Base-by-base conservation (phyloP, 2,888 invertebrate species). In the Dryadula phaetusa region DNA sequence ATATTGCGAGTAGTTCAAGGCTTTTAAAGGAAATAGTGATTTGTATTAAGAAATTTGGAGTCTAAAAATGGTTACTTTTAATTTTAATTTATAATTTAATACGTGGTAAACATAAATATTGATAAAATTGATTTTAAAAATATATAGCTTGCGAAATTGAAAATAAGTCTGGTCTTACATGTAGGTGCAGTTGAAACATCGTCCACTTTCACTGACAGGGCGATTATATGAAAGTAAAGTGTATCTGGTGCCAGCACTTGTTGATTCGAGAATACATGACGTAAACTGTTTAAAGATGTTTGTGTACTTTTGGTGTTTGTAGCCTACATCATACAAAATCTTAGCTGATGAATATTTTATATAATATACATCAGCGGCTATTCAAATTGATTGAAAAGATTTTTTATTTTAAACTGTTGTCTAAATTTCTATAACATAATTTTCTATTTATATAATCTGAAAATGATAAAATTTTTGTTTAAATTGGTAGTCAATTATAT, bases 131-230 rank as follows among this genome's bases (percentile, higher is more conserved):
- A 28, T 44, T 60, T 49, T 44, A 64, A 46, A 58, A 60, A 74
- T 66, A 70, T 72, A 69, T 74, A 52, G 65, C 5, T 74, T 72
- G 54, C 61, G 68, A 69, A 70, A 72, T 74, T 71, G 68, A 70
- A 67, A 70, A 68, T 66, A 67, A 65, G 54, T 65, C 70, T 66
- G 70, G 70, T 73, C 62, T 69, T 70, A 66, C 70, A 73, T 70
- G 71, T 72, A 69, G 71, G 74, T 69, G 71, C 67, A 78, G 78
- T 65, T 77, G 78, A 76, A 79, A 77, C 76, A 74, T 77, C 74
- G 75, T 74, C 75, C 75, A 86, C 86, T 87, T 87, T 87, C 87
- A 85, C 87, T 84, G 78, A 75, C 74, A 71, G 74, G 74, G 72
- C 71, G 66, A 76, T 67, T 73, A 67, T 72, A 72, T 62, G 75